Conservation (phyloP, 2,797 vertebrate species). For the Alectoris magna region DNA sequence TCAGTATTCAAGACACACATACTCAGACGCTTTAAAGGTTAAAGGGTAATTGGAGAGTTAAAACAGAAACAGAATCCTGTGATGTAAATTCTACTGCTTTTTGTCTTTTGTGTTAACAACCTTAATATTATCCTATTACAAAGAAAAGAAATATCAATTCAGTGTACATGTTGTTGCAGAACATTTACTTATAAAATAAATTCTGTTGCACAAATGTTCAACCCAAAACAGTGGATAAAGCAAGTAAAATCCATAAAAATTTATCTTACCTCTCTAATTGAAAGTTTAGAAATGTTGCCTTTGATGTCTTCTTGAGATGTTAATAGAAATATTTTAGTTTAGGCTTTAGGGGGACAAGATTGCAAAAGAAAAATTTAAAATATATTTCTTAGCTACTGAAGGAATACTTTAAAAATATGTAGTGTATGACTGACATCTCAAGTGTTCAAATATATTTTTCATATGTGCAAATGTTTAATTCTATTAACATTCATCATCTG, state of each 20-base stretch:
- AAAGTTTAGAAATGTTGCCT: neutral
- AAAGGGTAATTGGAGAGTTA: neutral
- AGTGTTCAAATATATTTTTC: neutral
- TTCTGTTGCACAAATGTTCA: neutral
- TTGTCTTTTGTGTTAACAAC: neutral
- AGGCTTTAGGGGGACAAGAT: neutral
- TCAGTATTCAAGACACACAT: neutral
- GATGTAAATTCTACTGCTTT: neutral
- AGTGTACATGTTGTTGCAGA: neutral
- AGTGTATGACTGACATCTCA: neutral
- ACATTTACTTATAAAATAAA: constrained; percentile 8
- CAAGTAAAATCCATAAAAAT: neutral
- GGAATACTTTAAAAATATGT: neutral
- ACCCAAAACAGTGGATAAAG: neutral
- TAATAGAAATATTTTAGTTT: neutral
- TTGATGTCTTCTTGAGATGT: neutral
- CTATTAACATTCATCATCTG: neutral
- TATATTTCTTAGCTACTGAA: neutral
- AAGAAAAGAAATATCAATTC: neutral
- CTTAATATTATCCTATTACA: neutral
- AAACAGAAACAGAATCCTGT: neutral
- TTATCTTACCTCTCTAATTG: neutral
- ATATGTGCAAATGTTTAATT: neutral
- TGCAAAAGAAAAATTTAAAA: neutral
- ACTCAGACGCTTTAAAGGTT: neutral